phyloP scores from a whole-genome alignment of 1,140 invertebrate genomes.

The Drosophila burlai region DNA sequence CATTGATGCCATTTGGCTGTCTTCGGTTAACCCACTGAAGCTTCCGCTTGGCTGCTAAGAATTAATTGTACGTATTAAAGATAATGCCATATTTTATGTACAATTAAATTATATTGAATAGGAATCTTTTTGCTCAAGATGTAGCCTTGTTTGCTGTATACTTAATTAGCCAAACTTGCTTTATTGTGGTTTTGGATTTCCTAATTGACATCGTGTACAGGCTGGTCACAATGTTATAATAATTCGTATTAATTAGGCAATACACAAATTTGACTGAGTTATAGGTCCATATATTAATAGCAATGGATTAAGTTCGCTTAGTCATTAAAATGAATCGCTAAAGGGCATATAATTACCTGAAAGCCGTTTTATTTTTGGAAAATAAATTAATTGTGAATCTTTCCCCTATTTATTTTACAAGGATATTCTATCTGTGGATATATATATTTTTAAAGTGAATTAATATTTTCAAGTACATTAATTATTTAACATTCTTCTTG shows the following conservation, averaged over 20 bases:
- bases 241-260: neutral
- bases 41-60: neutral
- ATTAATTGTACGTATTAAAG: neutral
- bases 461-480: too few relatives aligned
- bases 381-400: neutral
- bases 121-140: neutral
- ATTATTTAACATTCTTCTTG: neutral
- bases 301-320: neutral
- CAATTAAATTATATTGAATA: neutral
- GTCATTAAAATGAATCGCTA: neutral
- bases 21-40: conserved; percentile 12
- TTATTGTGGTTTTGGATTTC: neutral
- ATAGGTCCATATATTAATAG: neutral
- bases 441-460: neutral
- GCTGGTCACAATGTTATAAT: neutral
- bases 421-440: neutral
- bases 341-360: neutral
- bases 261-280: neutral
- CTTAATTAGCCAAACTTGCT: neutral
- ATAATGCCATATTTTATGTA: neutral
- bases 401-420: neutral
- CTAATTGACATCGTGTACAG: conserved; percentile 2
- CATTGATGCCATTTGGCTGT: conserved; percentile 14
- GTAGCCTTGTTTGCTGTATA: neutral
- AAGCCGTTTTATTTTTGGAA: neutral